These are phyloP conservation scores for Diglossa cyanea DNA, from an alignment of 2,797 vertebrate genomes.

Conservation along the genomic window DNA sequence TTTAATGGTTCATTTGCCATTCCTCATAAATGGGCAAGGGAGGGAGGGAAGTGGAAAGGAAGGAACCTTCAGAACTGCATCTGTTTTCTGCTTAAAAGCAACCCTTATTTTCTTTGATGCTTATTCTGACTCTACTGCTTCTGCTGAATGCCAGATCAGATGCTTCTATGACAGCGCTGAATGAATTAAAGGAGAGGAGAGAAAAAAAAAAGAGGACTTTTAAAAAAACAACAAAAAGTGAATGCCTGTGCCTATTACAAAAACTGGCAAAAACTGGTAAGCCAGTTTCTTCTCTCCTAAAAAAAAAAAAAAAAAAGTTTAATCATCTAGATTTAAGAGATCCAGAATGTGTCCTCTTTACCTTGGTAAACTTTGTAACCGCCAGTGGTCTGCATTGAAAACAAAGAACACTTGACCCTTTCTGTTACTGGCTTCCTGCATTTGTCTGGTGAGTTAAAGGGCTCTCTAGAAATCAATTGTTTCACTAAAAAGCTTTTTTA, in stretches of 20 bases:
- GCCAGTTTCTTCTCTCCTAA: background rate
- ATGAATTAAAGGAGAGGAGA: background rate
- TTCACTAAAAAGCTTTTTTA: background rate
- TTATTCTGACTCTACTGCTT: background rate
- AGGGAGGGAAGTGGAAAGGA: background rate
- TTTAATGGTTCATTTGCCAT: background rate
- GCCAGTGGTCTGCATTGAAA: background rate
- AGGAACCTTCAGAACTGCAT: background rate
- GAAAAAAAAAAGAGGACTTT: background rate
- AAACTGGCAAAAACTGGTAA: background rate
- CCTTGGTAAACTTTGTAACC: background rate
- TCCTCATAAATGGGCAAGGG: background rate
- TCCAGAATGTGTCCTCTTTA: background rate
- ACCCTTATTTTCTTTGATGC: rapidly evolving
- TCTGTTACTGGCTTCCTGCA: background rate
- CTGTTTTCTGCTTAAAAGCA: background rate
- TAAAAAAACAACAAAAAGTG: background rate
- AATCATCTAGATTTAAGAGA: background rate
- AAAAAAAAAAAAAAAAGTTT: background rate
- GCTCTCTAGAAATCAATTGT: background rate
- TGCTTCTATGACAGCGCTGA: background rate
- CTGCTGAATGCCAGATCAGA: background rate
- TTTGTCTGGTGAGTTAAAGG: background rate
- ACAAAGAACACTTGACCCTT: background rate
- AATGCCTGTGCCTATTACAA: background rate